Base-by-base conservation (phyloP, 2,888 invertebrate species). In the Lasioglossum villosulum region DNA sequence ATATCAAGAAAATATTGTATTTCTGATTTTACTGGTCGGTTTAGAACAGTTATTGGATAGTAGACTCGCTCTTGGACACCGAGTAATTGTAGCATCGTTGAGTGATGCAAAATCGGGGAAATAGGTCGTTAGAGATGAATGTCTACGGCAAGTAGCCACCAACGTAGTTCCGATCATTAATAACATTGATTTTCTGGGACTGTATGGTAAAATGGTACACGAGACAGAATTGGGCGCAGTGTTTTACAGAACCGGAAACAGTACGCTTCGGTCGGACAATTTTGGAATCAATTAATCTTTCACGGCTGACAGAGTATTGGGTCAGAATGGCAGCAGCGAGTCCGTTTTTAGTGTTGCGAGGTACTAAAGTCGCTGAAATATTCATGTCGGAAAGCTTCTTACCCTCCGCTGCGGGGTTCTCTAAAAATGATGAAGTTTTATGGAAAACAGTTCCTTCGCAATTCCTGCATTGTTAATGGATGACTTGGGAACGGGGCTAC, bases 271-370 rank as follows among this genome's bases (percentile, higher is more conserved):
- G 42, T 73, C n/a, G n/a, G 34, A 34, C 39, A 73, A 82, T 78
- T 82, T 82, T 66, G 2, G 4, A 66, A 19, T 34, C 52, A 27
- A 68, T 27, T 72, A 72, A 77, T 82, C 63, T 66, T 78, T 42
- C 42, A 39, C 30, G 66, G 73, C 30, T 73, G 39, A 45, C 19
- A 42, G 34, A 19, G 68, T 45, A 42, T 27, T 8, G 42, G 16
- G 27, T 37, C 45, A 8, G 12, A 19, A 42, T 27, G 30, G 23
- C 19, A 52, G 27, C 23, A 34, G 8, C 10, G 30, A 45, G 48
- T 23, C 12, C 48, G 45, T 73, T 66, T 66, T 34, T 66, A 66
- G 34, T 14, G 19, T 66, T 66, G 19, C 19, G 30, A 34, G 66
- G 19, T 66, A 66, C 30, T 66, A 34, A 66, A 66, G 66, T 66